Percentiles rank a stretch among this genome's conserved stretches.
Evolutionary conservation across 2,113 vertebrate species (phyloP).

Genomic region (Vanacampus margaritifer): DNA sequence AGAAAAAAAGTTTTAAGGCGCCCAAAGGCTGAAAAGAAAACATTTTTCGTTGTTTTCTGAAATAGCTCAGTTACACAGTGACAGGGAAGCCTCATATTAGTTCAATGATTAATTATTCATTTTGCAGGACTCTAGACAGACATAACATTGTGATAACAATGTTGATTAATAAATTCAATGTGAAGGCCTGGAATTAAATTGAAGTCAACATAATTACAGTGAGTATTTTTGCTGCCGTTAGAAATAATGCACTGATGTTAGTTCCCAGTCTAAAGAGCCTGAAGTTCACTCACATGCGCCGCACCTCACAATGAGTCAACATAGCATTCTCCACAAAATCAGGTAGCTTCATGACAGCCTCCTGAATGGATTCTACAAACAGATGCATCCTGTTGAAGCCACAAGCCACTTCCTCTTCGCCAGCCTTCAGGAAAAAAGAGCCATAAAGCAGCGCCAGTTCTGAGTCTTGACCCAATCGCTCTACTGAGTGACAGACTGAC

Average conservation of each 20-base stretch:
- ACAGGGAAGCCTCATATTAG: neutral
- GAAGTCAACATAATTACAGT: neutral
- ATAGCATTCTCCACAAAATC: conserved; percentile 75
- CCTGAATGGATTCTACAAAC: conserved; percentile 58
- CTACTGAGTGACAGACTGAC: conserved; percentile 48
- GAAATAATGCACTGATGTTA: neutral
- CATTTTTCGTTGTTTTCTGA: neutral
- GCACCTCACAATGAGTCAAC: conserved; percentile 72
- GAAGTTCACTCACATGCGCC: conserved; percentile 72
- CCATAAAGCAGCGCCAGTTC: neutral
- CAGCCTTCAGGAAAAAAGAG: conserved; percentile 19
- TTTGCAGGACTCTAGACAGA: neutral
- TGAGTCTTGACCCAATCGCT: neutral
- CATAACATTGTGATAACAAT: neutral
- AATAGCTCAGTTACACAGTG: neutral
- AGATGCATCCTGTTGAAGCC: conserved; percentile 70
- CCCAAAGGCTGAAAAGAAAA: neutral
- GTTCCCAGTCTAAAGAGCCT: neutral
- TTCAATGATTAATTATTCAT: conserved; percentile 8
- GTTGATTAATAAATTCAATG: neutral
- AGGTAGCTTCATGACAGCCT: conserved; percentile 69
- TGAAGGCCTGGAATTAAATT: neutral
- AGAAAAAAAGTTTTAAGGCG: no score
- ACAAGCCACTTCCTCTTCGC: conserved; percentile 36
- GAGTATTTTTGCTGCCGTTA: neutral